phyloP scores from a whole-genome alignment of 1,140 invertebrate genomes.

The Aradophagus sp. region DNA sequence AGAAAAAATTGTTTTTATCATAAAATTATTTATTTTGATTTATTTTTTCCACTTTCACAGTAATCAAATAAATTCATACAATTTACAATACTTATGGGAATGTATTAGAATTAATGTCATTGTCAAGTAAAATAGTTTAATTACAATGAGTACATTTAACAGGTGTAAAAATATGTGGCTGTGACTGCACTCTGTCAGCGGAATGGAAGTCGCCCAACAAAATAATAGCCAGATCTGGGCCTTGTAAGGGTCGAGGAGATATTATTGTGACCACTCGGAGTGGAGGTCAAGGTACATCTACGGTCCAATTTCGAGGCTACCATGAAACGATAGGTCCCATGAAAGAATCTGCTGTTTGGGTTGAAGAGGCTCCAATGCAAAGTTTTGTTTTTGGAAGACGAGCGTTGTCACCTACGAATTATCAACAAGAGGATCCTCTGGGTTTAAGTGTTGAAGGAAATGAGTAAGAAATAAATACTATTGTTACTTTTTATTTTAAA shows the following conservation, averaged over 20 bases:
- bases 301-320: constrained; percentile 94
- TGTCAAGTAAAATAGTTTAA: too few relatives aligned
- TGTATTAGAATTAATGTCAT: too few relatives aligned
- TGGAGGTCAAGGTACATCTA: constrained; percentile 94
- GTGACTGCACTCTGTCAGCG: constrained; percentile 94
- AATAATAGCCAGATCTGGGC: constrained; percentile 95
- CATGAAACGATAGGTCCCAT: constrained; percentile 92
- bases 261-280: constrained; percentile 93
- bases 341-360: constrained; percentile 99
- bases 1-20: too few relatives aligned
- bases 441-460: constrained; percentile 95
- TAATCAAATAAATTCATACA: too few relatives aligned
- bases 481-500: too few relatives aligned
- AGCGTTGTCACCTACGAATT: constrained; percentile 86
- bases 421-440: constrained; percentile 93
- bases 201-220: constrained; percentile 99
- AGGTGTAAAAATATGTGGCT: constrained; percentile 96
- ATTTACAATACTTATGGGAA: too few relatives aligned
- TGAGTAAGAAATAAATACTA: constrained; percentile 78
- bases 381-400: constrained; percentile 86
- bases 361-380: constrained; percentile 90
- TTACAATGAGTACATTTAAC: too few relatives aligned
- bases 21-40: too few relatives aligned
- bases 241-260: constrained; percentile 95
- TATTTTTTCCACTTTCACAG: too few relatives aligned